phyloP scores from a whole-genome alignment of 1,140 invertebrate species.

The Psilanteris sp. region DNA sequence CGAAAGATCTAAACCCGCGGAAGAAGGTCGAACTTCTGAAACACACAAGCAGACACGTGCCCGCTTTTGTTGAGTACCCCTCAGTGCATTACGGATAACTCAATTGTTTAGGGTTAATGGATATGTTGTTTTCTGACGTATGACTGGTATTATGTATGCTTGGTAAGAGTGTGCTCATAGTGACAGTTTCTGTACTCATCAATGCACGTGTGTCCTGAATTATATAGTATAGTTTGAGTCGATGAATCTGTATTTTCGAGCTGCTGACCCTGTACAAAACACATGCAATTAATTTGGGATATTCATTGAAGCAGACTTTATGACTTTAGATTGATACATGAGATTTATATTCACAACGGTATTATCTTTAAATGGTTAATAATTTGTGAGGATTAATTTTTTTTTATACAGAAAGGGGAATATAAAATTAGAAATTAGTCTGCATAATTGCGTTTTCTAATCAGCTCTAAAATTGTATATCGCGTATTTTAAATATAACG shows the following conservation, averaged over 20 bases:
- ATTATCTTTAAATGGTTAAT: too few relatives aligned
- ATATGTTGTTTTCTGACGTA: conserved; percentile 3
- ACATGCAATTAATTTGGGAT: conserved; percentile 12
- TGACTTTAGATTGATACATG: too few relatives aligned
- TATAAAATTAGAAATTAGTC: too few relatives aligned
- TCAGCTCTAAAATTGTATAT: too few relatives aligned
- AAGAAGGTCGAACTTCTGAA: conserved; percentile 81
- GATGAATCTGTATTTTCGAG: neutral
- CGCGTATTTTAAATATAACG: conserved; percentile 2
- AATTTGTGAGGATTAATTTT: too few relatives aligned
- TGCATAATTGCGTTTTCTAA: too few relatives aligned
- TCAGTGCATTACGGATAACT: conserved; percentile 7
- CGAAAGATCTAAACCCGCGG: conserved; percentile 80
- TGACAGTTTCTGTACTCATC: neutral
- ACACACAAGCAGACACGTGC: conserved; percentile 79
- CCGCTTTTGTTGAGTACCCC: conserved; percentile 72
- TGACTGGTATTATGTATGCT: neutral
- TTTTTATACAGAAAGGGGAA: too few relatives aligned
- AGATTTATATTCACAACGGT: too few relatives aligned
- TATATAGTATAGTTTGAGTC: conserved; percentile 1
- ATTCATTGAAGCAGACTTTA: too few relatives aligned
- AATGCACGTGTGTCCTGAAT: conserved; percentile 13
- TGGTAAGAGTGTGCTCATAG: neutral
- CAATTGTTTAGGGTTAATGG: conserved; percentile 16
- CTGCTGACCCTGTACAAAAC: conserved; percentile 20